Evolutionary conservation across 2,888 invertebrate genomes (phyloP), one percentile per base, ranked within the genome.

Genomic region (Horisme vitalbata): DNA sequence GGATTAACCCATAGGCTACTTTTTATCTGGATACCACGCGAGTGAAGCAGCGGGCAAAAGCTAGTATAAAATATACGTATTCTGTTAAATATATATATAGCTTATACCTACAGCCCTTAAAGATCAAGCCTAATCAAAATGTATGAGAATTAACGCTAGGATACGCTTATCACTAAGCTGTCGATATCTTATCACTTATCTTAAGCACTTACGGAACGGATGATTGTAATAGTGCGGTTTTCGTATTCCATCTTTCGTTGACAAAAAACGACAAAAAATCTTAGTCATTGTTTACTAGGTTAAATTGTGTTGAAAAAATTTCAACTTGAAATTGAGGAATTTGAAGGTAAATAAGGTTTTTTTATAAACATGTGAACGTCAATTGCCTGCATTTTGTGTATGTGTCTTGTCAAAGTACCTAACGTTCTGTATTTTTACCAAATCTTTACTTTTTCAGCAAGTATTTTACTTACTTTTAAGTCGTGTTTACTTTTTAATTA

Each of bases 341-440:
- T 24, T 5, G 21, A 49, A 49, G 49, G 49, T 49, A 49, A 49
- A 44, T 49, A 44, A 21, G 2, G 11, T 24, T 39, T 35, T 39
- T 27, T 34, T 39, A 15, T 38, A 13, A 23, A 28, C 18, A 14
- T 39, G 49, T 49, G 44, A 37, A 18, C 44, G 49, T 44, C 48
- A 27, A 3, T 14, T 24, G 34, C 28, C 45, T 38, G 27, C 6
- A 26, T 26, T 26, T 11, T 24, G 3, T 37, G 20, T 37, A 14
- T 24, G 14, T 38, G 12, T 38, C 7, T 33, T 13, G 18, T 13
- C 44, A 23, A 9, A n/a, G 9, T 37, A 28, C 23, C 34, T 34
- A 15, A 4, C 18, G n/a, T n/a, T 10, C 9, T 5, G 18, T 21
- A 23, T 30, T 11, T 23, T 8, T 32, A 14, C 10, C 5, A 3